A percentile compares a stretch with the other conserved stretches of the same genome.
These are phyloP conservation scores for Rattus rattus DNA, from an alignment of 2,113 vertebrate species.

Conservation along the genomic window DNA sequence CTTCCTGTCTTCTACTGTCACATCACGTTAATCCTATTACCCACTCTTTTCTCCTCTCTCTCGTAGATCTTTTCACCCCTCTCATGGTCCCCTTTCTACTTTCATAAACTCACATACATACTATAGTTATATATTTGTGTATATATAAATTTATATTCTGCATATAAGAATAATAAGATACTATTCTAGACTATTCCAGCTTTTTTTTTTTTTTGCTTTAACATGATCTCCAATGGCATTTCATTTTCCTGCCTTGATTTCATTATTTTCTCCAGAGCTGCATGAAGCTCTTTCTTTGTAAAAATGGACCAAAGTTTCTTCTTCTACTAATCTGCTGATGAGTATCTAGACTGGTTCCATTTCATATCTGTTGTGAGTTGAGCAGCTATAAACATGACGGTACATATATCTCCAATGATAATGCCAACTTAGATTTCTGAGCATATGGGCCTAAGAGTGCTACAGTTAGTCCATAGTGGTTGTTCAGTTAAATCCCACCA, in stretches of 20 bases:
- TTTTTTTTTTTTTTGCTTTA: neutral
- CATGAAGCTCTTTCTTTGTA: too few relatives aligned
- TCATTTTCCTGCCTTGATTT: neutral
- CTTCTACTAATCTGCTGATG: too few relatives aligned
- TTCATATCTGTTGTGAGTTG: too few relatives aligned
- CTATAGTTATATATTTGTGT: neutral
- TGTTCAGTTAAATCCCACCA: too few relatives aligned
- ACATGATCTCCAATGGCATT: neutral
- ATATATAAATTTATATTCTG: neutral
- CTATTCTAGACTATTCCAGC: neutral
- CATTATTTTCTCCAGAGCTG: too few relatives aligned
- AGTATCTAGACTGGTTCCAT: too few relatives aligned
- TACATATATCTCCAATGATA: too few relatives aligned
- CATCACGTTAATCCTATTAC: neutral
- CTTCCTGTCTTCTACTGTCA: neutral
- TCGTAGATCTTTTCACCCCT: neutral
- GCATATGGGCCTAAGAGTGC: too few relatives aligned
- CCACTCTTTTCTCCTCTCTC: neutral
- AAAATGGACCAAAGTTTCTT: too few relatives aligned
- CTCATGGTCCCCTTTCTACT: neutral
- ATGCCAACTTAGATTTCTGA: too few relatives aligned
- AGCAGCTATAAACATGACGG: too few relatives aligned
- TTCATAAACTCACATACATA: neutral
- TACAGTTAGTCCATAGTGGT: too few relatives aligned
- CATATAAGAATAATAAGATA: neutral